phyloP scores from a whole-genome alignment of 2,113 vertebrate species.

The Mixornis gularis region DNA sequence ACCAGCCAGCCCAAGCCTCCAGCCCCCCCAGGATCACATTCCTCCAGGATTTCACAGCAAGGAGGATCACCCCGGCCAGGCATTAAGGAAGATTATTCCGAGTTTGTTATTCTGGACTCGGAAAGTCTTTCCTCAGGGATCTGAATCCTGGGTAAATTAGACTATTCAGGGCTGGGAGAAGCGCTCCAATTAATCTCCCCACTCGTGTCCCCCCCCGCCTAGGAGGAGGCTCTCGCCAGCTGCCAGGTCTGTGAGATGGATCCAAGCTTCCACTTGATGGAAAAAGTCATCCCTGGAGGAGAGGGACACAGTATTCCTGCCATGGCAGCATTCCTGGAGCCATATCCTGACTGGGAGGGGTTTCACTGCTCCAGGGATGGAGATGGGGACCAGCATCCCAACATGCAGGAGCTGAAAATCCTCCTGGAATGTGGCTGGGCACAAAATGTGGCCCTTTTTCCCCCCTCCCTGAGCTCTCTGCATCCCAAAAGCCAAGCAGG shows the following conservation, averaged over 20 bases:
- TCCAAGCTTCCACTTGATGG: neutral
- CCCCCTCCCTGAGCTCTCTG: neutral
- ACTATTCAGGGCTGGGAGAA: neutral
- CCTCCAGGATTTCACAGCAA: neutral
- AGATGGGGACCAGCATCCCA: neutral
- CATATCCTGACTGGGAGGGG: neutral
- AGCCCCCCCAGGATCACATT: neutral
- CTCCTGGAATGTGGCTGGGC: neutral
- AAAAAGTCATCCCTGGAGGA: neutral
- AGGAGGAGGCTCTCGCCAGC: neutral
- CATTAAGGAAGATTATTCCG: constrained; percentile 22
- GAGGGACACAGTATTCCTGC: neutral
- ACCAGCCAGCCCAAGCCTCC: neutral
- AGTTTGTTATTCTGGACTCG: neutral
- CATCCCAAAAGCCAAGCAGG: neutral
- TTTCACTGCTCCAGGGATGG: neutral
- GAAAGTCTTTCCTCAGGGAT: constrained; percentile 15
- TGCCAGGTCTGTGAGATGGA: neutral
- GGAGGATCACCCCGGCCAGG: neutral
- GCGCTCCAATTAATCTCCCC: neutral
- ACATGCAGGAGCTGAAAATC: rapidly evolving
- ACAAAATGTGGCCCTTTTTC: rapidly evolving
- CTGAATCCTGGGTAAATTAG: constrained; percentile 23
- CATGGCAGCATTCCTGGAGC: rapidly evolving
- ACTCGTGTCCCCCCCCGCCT: rapidly evolving